These are phyloP conservation scores for Dichetophora obliterata DNA, from an alignment of 2,888 invertebrate species.

Conservation along the genomic window DNA sequence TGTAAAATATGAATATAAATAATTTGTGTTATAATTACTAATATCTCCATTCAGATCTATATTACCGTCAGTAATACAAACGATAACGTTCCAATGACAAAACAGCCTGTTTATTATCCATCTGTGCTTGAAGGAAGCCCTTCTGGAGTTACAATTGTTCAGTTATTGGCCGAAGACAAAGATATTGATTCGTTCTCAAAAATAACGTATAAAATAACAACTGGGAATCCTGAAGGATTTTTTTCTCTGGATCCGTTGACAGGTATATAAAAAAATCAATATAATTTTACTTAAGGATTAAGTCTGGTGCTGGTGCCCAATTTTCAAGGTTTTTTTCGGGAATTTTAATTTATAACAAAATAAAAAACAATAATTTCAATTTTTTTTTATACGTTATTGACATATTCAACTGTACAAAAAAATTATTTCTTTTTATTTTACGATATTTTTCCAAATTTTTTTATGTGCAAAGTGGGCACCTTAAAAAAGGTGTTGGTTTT, in stretches of 20 bases:
- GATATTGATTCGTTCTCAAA: slow-evolving; percentile 79
- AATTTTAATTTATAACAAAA: too few species aligned
- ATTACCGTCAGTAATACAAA: slow-evolving; percentile 91
- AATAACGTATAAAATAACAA: slow-evolving; percentile 85
- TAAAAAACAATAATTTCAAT: too few species aligned
- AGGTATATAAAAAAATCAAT: slow-evolving; percentile 73
- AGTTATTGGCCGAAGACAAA: slow-evolving; percentile 83
- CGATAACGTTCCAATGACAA: slow-evolving; percentile 94
- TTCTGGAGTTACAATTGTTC: slow-evolving; percentile 79
- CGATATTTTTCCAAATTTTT: too few species aligned
- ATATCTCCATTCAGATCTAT: slow-evolving; percentile 74
- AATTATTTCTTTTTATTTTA: too few species aligned
- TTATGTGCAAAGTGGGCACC: too few species aligned
- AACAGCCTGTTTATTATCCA: slow-evolving; percentile 87
- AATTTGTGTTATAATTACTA: not conserved
- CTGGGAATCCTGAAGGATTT: slow-evolving; percentile 92
- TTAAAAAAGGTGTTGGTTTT: too few species aligned
- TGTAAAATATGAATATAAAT: not conserved
- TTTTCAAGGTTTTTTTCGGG: too few species aligned
- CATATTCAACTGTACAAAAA: too few species aligned
- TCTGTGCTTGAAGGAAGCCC: slow-evolving; percentile 85
- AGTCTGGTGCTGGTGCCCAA: too few species aligned
- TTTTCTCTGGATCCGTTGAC: slow-evolving; percentile 87
- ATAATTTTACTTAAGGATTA: not conserved
- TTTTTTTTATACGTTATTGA: too few species aligned